phyloP scores from a whole-genome alignment of 2,888 invertebrate species.

The Stegophylla sp. region DNA sequence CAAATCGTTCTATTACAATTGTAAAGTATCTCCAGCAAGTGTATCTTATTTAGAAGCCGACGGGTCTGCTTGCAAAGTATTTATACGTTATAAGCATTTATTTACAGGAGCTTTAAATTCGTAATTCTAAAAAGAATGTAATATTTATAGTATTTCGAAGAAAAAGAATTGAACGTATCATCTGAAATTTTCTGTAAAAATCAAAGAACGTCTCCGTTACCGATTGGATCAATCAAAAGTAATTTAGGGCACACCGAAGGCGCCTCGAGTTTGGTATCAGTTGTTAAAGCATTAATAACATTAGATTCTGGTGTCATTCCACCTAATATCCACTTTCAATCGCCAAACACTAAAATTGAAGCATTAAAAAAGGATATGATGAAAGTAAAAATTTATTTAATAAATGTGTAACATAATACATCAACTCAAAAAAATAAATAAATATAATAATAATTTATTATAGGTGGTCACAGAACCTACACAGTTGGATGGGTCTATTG shows the following conservation, averaged over 20 bases:
- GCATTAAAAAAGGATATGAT: slow-evolving; percentile 67
- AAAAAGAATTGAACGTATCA: slow-evolving; percentile 88
- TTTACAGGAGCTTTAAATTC: not conserved
- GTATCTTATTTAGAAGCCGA: slow-evolving; percentile 71
- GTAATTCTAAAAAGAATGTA: not conserved
- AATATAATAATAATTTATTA: slow-evolving; percentile 5
- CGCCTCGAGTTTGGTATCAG: slow-evolving; percentile 84
- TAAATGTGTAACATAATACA: not conserved
- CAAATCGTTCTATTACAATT: slow-evolving; percentile 67
- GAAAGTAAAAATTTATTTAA: slow-evolving; percentile 67
- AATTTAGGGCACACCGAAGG: slow-evolving; percentile 99
- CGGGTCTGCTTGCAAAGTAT: slow-evolving; percentile 70
- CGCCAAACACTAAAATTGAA: slow-evolving; percentile 78
- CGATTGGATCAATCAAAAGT: slow-evolving; percentile 95
- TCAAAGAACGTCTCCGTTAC: slow-evolving; percentile 71
- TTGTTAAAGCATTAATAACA: slow-evolving; percentile 88
- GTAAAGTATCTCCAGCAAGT: slow-evolving; percentile 66
- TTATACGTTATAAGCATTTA: not conserved
- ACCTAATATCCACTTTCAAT: slow-evolving; percentile 84
- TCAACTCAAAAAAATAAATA: not conserved
- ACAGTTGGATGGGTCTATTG: slow-evolving; percentile 65
- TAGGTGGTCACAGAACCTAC: slow-evolving; percentile 62
- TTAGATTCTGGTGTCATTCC: slow-evolving; percentile 91
- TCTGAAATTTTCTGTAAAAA: slow-evolving; percentile 87
- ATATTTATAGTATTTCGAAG: slow-evolving; percentile 59